Evolutionary conservation across 2,797 vertebrate species (phyloP), one percentile per base, ranked within the genome.

Genomic region (Brachyalestes nurse): DNA sequence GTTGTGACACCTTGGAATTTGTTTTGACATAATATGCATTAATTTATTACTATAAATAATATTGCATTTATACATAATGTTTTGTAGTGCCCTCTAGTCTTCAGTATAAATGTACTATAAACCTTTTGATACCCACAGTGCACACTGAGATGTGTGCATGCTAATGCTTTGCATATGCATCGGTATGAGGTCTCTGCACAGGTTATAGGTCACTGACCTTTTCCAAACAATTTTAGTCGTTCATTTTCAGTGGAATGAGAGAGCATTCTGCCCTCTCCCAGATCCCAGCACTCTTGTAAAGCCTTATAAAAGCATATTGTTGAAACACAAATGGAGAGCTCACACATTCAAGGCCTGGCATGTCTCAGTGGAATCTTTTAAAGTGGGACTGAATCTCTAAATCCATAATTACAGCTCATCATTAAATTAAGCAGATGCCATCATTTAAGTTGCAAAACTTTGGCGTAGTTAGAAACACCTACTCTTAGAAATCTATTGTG

Each of bases 81-180:
- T 60, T 13, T 51, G n/a, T 13, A 16, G 10, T 72, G n/a, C 14
- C 4, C 13, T 64, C 70, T 21, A 6, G 80, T 79, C 58, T 77
- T 72, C 2, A 49, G 47, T 4, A 66, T 75, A 23, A 45, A 23
- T 55, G 28, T 34, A 75, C 79, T 77, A 69, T 64, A 25, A 61
- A 38, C 79, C 77, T 71, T 73, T 34, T 28, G 74, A 73, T 75
- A 75, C 85, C 86, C 78, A 45, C 6, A 85, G 80, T 82, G 87
- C 91, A 84, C 62, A 79, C 86, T 88, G 88, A 91, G 92, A 93
- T 94, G 92, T 92, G 93, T 91, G 87, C 84, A 88, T 91, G 92
- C 93, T 95, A 94, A 95, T 95, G 91, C 90, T 91, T 94, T 92
- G 90, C 95, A 95, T 92, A 93, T 95, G 94, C 91, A 94, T 92